A percentile compares a stretch with the other conserved stretches of the same genome.
phyloP scores from a whole-genome alignment of 2,113 vertebrate genomes.

The Platichthys stellatus region DNA sequence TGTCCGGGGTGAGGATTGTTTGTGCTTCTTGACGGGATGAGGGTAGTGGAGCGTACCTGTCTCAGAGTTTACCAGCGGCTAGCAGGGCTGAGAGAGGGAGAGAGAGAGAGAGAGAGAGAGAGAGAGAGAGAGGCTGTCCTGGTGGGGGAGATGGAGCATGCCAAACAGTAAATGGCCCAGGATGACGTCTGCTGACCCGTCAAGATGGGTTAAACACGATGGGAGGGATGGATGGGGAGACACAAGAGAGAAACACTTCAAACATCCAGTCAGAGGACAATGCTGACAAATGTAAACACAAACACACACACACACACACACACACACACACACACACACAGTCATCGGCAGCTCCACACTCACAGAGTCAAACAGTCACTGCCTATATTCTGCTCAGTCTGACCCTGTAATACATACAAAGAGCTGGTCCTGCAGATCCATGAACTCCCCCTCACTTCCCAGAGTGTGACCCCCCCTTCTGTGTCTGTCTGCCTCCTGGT shows the following conservation, averaged over 20 bases:
- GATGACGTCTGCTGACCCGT: conserved; percentile 56
- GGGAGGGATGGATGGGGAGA: conserved; percentile 29
- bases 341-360: conserved; percentile 25
- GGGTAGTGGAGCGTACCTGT: conserved; percentile 63
- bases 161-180: conserved; percentile 53
- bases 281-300: conserved; percentile 30
- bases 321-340: background rate
- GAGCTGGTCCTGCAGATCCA: conserved; percentile 77
- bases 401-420: conserved; percentile 80
- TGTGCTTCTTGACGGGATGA: conserved; percentile 55
- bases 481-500: conserved; percentile 75
- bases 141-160: conserved; percentile 64
- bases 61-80: conserved; percentile 59
- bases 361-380: conserved; percentile 53
- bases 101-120: conserved; percentile 27
- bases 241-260: conserved; percentile 54
- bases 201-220: conserved; percentile 53
- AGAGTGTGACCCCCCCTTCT: conserved; percentile 59
- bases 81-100: conserved; percentile 40
- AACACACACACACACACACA: conserved; percentile 4
- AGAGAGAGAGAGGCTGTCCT: conserved; percentile 34
- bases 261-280: conserved; percentile 34
- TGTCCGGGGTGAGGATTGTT: conserved; percentile 24
- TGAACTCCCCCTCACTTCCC: conserved; percentile 70
- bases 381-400: conserved; percentile 55